Conservation (phyloP, 1,140 invertebrate species). For the Drosophila chauvacae region DNA sequence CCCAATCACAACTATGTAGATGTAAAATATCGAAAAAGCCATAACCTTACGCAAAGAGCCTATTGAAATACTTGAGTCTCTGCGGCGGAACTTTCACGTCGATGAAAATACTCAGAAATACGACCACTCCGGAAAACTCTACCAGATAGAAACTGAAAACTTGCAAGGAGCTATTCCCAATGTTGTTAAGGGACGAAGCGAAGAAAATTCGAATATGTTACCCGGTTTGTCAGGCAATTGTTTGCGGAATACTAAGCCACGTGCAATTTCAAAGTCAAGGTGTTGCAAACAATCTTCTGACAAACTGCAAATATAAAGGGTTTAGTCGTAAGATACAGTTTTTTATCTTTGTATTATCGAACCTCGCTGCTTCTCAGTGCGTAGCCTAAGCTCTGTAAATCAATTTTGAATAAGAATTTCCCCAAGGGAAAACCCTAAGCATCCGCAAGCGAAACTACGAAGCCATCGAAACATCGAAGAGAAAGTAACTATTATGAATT, state of each 20-base stretch:
- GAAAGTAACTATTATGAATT: constrained; percentile 11
- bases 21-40: constrained; percentile 30
- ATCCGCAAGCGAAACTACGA: constrained; percentile 32
- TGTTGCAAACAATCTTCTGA: neutral
- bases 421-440: neutral
- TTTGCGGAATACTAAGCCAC: neutral
- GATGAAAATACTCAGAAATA: constrained; percentile 76
- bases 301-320: constrained; percentile 28
- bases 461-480: constrained; percentile 49
- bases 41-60: constrained; percentile 39
- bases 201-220: constrained; percentile 56
- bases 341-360: constrained; percentile 56
- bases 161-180: constrained; percentile 60
- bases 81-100: constrained; percentile 44
- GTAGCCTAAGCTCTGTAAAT: constrained; percentile 59
- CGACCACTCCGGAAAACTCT: constrained; percentile 49
- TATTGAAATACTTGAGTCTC: constrained; percentile 78
- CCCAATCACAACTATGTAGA: constrained; percentile 29
- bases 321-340: constrained; percentile 38
- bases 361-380: constrained; percentile 84
- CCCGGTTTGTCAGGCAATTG: neutral
- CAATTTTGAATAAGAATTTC: constrained; percentile 33
- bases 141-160: constrained; percentile 42
- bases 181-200: constrained; percentile 13
- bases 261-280: neutral